These are phyloP conservation scores for Cinara cedri DNA, from an alignment of 2,888 invertebrate species.

Conservation along the genomic window DNA sequence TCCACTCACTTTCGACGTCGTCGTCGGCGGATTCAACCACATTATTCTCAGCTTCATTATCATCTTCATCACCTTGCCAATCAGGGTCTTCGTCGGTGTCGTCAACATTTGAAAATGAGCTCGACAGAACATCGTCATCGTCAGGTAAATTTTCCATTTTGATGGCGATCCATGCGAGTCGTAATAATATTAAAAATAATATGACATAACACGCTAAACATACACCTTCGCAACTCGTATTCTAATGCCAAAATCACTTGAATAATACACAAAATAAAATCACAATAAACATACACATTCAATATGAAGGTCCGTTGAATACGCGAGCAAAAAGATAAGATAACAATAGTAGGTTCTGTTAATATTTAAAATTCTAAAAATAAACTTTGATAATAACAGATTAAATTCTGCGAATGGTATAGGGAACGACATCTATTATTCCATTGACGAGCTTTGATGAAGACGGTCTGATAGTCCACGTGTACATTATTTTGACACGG, in stretches of 20 bases:
- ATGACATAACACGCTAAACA: too few relatives aligned
- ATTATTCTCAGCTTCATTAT: not conserved
- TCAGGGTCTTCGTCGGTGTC: conserved; percentile 9
- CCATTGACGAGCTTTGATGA: not conserved
- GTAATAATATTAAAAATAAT: too few relatives aligned
- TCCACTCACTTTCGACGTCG: conserved; percentile 13
- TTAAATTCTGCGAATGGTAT: not conserved
- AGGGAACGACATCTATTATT: not conserved
- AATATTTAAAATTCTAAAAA: not conserved
- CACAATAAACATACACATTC: not conserved
- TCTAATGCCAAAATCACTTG: not conserved
- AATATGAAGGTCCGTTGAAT: not conserved
- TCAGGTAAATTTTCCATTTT: conserved; percentile 12
- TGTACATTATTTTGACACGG: conserved; percentile 6
- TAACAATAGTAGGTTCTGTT: not conserved
- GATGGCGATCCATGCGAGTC: conserved; percentile 9
- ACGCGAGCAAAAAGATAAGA: not conserved
- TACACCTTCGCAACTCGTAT: not conserved
- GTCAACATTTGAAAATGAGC: not conserved
- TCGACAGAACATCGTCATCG: not conserved
- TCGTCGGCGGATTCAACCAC: too few relatives aligned
- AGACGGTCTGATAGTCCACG: not conserved
- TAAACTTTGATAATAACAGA: not conserved
- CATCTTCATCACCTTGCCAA: not conserved
- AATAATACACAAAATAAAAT: not conserved